Evolutionary conservation across 2,113 vertebrate genomes (phyloP), one percentile per base, ranked within the genome.

Genomic region (Pseudorectes ferrugineus): DNA sequence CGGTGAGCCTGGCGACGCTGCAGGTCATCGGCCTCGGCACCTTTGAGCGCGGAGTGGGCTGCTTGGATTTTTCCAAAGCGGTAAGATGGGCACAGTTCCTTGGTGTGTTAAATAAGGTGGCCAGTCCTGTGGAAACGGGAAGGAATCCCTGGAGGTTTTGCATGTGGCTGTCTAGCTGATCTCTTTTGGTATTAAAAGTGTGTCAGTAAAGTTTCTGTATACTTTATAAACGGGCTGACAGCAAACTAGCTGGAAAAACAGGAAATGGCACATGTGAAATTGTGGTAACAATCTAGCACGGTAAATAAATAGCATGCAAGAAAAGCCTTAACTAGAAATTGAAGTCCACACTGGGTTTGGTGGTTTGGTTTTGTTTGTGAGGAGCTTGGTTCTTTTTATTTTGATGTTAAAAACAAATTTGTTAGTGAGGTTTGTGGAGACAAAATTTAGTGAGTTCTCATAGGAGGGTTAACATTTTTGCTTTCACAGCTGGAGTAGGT

Each of bases 11-110:
- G 54, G 94, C 96, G 61, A 99, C 99, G 0, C 98, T 98, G 94
- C 99, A 99, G 92, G 95, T 99, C 43, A 96, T 99, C 11, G 99
- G 99, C 68, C 97, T 99, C 45, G 99, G 99, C 68, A 99, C 99
- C 19, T 99, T 99, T 12, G 99, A 99, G 88, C 98, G 99, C 85
- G 99, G 99, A 26, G 99, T 99, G 13, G 99, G 99, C 43, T 99
- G 98, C 33, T 96, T 99, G 96, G 98, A 98, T 66, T 99, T 99
- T 94, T 99, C 99, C 54, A 99, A 99, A 98, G 99, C 99, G 86
- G 99, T 99, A 97, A 99, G 99, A 88, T 1, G 59, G n/a, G 51
- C 26, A 2, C 1, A 0, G 2, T 9, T 46, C 36, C 29, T 28
- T 12, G 14, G 3, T 10, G 21, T 23, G 20, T n/a, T 40, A 36